Conservation (phyloP, 1,140 invertebrate species). For the Nephotettix cincticeps region DNA sequence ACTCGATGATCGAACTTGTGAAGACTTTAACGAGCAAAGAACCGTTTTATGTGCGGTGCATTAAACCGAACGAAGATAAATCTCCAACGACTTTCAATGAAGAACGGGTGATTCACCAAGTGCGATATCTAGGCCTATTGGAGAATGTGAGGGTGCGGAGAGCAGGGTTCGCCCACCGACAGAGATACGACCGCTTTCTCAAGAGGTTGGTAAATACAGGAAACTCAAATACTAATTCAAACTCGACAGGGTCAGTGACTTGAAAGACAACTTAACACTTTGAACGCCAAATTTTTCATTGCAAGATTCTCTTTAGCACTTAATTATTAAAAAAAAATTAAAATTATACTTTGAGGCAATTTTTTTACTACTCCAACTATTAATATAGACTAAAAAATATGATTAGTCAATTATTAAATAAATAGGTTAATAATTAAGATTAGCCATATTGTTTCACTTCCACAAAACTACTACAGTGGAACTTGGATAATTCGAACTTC, state of each 20-base stretch:
- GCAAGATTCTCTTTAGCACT: too few species aligned
- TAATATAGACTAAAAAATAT: too few species aligned
- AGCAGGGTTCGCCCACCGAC: slow-evolving; percentile 91
- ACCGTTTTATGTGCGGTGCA: slow-evolving; percentile 94
- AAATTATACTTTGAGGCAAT: neutral
- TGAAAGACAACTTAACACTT: neutral
- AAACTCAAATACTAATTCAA: too few species aligned
- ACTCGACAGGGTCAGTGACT: too few species aligned
- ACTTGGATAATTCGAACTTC: too few species aligned
- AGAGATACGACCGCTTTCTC: slow-evolving; percentile 85
- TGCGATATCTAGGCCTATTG: slow-evolving; percentile 84
- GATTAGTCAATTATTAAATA: too few species aligned
- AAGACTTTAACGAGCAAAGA: slow-evolving; percentile 88
- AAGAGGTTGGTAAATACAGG: slow-evolving; percentile 60
- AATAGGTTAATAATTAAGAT: too few species aligned
- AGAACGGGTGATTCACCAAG: slow-evolving; percentile 84
- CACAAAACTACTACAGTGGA: too few species aligned
- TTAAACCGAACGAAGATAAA: slow-evolving; percentile 94
- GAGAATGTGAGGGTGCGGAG: slow-evolving; percentile 92
- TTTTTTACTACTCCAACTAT: too few species aligned
- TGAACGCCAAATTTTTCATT: too few species aligned
- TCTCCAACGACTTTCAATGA: slow-evolving; percentile 77
- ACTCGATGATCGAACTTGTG: slow-evolving; percentile 89
- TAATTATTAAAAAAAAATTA: neutral
- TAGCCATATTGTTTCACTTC: too few species aligned